These are phyloP conservation scores for Artibeus lituratus DNA, from an alignment of 2,797 vertebrate genomes.

Conservation along the genomic window DNA sequence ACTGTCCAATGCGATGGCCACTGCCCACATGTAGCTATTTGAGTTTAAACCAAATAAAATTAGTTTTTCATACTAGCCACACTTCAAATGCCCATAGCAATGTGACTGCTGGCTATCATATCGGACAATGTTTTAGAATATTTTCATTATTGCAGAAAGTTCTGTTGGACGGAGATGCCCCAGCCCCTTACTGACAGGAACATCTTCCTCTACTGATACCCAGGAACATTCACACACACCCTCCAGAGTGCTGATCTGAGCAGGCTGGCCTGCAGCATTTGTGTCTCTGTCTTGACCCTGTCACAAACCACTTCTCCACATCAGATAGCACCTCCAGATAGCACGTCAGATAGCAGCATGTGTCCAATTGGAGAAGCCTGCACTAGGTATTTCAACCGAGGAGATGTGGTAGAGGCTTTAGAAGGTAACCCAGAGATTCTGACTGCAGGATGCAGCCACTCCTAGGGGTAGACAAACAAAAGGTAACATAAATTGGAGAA, in stretches of 20 bases:
- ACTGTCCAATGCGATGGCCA: not conserved
- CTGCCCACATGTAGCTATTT: not conserved
- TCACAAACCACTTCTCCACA: not conserved
- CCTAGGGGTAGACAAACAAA: not conserved
- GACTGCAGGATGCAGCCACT: not conserved
- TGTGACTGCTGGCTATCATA: not conserved
- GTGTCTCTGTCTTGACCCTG: not conserved
- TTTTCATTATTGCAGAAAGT: not conserved
- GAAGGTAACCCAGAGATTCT: not conserved
- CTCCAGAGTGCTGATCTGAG: not conserved
- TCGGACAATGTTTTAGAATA: not conserved
- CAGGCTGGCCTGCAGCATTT: not conserved
- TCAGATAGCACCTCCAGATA: not conserved
- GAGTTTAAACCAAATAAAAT: not conserved
- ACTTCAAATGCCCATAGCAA: not conserved
- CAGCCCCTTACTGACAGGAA: not conserved
- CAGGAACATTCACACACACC: not conserved
- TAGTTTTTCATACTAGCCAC: not conserved
- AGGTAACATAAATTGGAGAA: not conserved
- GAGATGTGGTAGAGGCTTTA: not conserved
- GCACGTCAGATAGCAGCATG: too few relatives aligned
- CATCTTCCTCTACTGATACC: not conserved
- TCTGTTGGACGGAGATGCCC: not conserved
- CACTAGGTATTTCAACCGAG: not conserved
- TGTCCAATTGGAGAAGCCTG: not conserved